Percentiles rank a stretch among this genome's conserved stretches.
phyloP scores from a whole-genome alignment of 2,113 vertebrate genomes.

The Mungos mungo region DNA sequence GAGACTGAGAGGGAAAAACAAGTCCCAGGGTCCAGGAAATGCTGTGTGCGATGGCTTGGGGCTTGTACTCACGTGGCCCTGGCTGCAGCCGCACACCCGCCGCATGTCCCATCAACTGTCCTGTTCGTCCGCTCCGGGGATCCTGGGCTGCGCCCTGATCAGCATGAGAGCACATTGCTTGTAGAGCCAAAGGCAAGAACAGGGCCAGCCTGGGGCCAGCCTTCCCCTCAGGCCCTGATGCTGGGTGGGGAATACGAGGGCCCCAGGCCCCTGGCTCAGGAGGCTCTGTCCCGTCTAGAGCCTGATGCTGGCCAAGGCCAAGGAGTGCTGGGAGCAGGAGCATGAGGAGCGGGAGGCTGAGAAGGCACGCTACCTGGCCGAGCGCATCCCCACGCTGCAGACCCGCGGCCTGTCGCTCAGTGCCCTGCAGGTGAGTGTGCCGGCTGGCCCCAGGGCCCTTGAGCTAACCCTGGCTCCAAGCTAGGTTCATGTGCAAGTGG shows the following conservation, averaged over 20 bases:
- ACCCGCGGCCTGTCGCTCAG: constrained; percentile 87
- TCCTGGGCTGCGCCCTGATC: not conserved
- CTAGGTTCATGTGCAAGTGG: not conserved
- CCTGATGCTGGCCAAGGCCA: constrained; percentile 96
- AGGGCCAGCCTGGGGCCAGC: not conserved
- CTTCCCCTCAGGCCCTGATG: not conserved
- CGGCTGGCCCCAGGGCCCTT: not conserved
- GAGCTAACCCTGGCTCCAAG: accelerated
- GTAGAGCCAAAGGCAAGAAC: not conserved
- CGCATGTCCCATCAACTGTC: accelerated
- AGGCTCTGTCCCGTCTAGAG: constrained; percentile 83
- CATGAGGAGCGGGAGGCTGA: constrained; percentile 90
- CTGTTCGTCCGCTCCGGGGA: accelerated
- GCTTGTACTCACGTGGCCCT: accelerated
- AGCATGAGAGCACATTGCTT: accelerated
- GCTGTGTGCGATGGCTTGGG: accelerated
- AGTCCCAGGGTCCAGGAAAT: accelerated
- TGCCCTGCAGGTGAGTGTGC: constrained; percentile 89
- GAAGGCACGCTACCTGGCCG: constrained; percentile 90
- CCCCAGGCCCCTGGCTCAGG: not conserved
- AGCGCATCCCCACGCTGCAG: constrained; percentile 87
- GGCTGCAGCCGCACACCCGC: accelerated
- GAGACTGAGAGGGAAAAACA: not conserved
- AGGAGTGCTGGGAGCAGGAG: constrained; percentile 94
- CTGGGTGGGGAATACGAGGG: accelerated